Evolutionary conservation across 2,113 vertebrate species (phyloP).

Genomic region (Lepus timidus): DNA sequence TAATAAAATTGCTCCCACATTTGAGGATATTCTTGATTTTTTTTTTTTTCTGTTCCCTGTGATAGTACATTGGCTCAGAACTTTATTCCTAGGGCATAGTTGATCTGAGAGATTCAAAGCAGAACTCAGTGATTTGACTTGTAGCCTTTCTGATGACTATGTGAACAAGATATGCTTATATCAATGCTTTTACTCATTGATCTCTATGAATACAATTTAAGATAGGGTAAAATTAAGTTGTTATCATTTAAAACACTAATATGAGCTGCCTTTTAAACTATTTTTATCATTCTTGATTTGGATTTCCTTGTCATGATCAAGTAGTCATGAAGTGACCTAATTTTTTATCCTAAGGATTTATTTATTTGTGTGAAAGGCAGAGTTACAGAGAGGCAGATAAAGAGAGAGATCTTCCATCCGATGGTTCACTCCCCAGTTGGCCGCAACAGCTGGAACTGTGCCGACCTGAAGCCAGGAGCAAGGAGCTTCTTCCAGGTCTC

Average conservation of each 20-base stretch:
- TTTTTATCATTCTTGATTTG: background rate
- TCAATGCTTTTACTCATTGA: constrained; percentile 65
- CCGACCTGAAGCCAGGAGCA: too few relatives aligned
- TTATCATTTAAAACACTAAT: background rate
- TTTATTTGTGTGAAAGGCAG: too few relatives aligned
- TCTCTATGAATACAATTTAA: constrained; percentile 45
- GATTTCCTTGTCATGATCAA: constrained; percentile 37
- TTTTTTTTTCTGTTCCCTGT: constrained; percentile 75
- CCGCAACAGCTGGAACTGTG: too few relatives aligned
- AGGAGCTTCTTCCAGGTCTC: too few relatives aligned
- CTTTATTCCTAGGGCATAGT: constrained; percentile 74
- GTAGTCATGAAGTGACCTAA: constrained; percentile 40
- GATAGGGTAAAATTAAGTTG: constrained; percentile 4
- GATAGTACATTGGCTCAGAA: constrained; percentile 60
- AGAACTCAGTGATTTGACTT: constrained; percentile 84
- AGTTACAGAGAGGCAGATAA: too few relatives aligned
- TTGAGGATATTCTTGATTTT: constrained; percentile 78
- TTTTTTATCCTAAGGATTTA: background rate
- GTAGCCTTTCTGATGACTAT: constrained; percentile 76
- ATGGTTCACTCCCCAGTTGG: too few relatives aligned
- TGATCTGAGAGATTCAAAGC: constrained; percentile 76
- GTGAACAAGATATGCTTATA: constrained; percentile 64
- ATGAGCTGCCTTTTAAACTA: background rate
- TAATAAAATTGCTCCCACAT: constrained; percentile 75
- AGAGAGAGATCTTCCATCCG: too few relatives aligned